Evolutionary conservation across 2,888 invertebrate genomes (phyloP).

Genomic region (Aleiodes leptofemur): DNA sequence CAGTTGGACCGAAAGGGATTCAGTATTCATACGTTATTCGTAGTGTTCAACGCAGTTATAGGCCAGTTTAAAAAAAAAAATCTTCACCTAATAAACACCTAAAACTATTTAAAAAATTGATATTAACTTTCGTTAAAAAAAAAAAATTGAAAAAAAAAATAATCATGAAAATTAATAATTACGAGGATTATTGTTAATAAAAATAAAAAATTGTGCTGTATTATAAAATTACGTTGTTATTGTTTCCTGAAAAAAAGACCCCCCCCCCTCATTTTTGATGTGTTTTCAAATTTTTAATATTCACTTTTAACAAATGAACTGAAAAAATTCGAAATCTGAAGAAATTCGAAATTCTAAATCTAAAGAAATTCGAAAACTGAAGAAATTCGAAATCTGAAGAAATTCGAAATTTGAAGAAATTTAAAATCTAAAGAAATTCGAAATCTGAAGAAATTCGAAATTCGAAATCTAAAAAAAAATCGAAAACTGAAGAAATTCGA

Average conservation of each 20-base stretch:
- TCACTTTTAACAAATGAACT: too few species aligned
- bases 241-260: not conserved
- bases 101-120: not conserved
- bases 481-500: too few species aligned
- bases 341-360: too few species aligned
- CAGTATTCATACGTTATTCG: slow-evolving; percentile 69
- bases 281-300: too few species aligned
- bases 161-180: not conserved
- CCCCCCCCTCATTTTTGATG: not conserved
- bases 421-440: not conserved
- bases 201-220: too few species aligned
- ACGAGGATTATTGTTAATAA: not conserved
- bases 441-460: not conserved
- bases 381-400: not conserved
- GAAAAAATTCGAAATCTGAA: too few species aligned
- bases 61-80: not conserved
- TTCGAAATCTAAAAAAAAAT: too few species aligned
- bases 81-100: not conserved
- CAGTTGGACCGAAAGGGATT: slow-evolving; percentile 65
- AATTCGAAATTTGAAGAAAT: too few species aligned
- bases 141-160: too few species aligned
- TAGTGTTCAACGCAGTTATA: slow-evolving; percentile 58
- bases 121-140: not conserved
- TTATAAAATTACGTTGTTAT: not conserved
- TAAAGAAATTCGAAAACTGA: not conserved